phyloP scores from a whole-genome alignment of 2,797 vertebrate species.

The Enteromius viviparus region DNA sequence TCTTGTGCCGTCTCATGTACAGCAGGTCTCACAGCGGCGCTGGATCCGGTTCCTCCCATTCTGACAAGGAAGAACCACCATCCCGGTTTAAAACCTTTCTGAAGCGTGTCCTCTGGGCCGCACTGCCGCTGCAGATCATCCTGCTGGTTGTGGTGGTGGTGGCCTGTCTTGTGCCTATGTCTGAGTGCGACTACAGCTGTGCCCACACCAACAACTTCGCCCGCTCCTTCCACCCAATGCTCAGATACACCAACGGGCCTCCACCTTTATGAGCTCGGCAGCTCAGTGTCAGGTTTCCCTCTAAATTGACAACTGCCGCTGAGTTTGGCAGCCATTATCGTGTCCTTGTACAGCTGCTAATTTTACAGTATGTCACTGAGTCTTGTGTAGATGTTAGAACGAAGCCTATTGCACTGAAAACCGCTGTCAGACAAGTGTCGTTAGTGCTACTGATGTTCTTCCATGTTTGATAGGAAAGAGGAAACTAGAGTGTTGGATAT shows the following conservation, averaged over 20 bases:
- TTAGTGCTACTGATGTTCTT: constrained; percentile 50
- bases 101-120: constrained; percentile 86
- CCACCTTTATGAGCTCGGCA: constrained; percentile 86
- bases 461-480: constrained; percentile 33
- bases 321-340: constrained; percentile 49
- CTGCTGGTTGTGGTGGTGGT: constrained; percentile 85
- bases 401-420: constrained; percentile 58
- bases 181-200: constrained; percentile 90
- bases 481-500: constrained; percentile 56
- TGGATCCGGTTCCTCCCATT: constrained; percentile 97
- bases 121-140: constrained; percentile 90
- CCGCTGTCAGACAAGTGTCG: constrained; percentile 48
- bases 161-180: constrained; percentile 88
- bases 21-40: constrained; percentile 83
- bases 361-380: constrained; percentile 50
- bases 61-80: constrained; percentile 73
- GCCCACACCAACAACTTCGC: constrained; percentile 92
- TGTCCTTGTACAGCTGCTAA: constrained; percentile 64
- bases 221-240: constrained; percentile 93
- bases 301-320: constrained; percentile 25
- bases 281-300: constrained; percentile 9
- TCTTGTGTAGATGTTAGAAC: constrained; percentile 63
- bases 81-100: constrained; percentile 74
- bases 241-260: constrained; percentile 93
- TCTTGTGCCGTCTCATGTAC: constrained; percentile 55